Conservation (phyloP, 2,113 vertebrate species). For the Crotalus viridis region DNA sequence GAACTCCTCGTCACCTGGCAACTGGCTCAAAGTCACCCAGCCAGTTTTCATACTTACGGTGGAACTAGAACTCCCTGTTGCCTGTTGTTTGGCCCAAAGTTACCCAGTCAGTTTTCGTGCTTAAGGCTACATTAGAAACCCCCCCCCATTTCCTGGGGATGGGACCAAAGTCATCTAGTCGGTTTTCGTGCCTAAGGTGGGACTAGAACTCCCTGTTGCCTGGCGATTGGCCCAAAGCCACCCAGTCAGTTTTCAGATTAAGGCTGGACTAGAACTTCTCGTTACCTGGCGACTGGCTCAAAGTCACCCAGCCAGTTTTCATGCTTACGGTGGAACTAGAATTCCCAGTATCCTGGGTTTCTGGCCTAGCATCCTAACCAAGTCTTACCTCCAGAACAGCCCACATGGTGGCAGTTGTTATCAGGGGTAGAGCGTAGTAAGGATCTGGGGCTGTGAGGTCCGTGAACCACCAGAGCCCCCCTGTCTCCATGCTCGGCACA, state of each 20-base stretch:
- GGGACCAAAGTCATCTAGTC: too few relatives aligned
- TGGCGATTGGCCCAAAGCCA: background rate
- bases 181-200: too few relatives aligned
- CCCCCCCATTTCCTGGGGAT: accelerated
- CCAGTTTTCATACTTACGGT: too few relatives aligned
- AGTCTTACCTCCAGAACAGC: constrained; percentile 80
- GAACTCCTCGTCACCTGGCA: too few relatives aligned
- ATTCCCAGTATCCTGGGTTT: background rate
- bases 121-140: background rate
- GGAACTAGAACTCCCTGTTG: too few relatives aligned
- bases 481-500: constrained; percentile 84
- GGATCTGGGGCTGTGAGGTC: constrained; percentile 82
- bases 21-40: too few relatives aligned
- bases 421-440: constrained; percentile 78
- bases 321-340: background rate
- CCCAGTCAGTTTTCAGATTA: background rate
- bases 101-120: background rate
- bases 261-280: too few relatives aligned
- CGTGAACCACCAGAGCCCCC: constrained; percentile 82
- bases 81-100: too few relatives aligned
- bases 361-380: background rate
- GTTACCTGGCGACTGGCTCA: too few relatives aligned
- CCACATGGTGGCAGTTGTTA: constrained; percentile 83
- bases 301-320: too few relatives aligned
- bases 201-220: too few relatives aligned